Evolutionary conservation across 2,797 vertebrate species (phyloP).

Genomic region (Tapera naevia): DNA sequence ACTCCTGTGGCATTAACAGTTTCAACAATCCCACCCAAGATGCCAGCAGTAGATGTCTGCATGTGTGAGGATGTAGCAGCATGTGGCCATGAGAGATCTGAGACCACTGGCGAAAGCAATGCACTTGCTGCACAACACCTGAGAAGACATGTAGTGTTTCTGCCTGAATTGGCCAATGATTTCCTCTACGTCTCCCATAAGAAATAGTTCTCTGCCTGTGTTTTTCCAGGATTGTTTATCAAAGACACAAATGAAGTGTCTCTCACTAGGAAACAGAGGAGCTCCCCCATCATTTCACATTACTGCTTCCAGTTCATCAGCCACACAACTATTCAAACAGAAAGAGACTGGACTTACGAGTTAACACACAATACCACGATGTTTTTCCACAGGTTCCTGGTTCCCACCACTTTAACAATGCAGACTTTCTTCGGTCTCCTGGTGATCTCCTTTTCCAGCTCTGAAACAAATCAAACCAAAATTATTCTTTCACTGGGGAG

Average conservation of each 20-base stretch:
- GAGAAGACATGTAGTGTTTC: background rate
- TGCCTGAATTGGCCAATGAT: background rate
- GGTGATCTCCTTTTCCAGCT: constrained; percentile 87
- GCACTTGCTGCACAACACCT: accelerated
- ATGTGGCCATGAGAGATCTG: accelerated
- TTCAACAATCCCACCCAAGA: background rate
- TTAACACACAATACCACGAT: constrained; percentile 97
- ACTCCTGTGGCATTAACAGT: background rate
- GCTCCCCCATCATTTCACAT: background rate
- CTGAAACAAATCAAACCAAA: constrained; percentile 76
- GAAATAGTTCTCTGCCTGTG: background rate
- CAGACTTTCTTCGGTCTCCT: constrained; percentile 91
- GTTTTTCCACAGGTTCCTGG: constrained; percentile 97
- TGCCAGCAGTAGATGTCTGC: background rate
- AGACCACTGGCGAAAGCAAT: background rate
- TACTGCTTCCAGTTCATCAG: background rate
- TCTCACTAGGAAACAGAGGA: background rate
- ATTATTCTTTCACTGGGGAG: background rate
- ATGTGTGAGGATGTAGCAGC: background rate
- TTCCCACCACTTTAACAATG: constrained; percentile 93
- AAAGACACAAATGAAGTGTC: background rate
- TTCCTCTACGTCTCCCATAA: accelerated
- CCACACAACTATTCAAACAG: background rate
- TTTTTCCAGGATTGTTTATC: background rate
- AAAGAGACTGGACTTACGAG: constrained; percentile 84